Conservation (phyloP, 2,888 invertebrate genomes). For the Diarsia dahlii region DNA sequence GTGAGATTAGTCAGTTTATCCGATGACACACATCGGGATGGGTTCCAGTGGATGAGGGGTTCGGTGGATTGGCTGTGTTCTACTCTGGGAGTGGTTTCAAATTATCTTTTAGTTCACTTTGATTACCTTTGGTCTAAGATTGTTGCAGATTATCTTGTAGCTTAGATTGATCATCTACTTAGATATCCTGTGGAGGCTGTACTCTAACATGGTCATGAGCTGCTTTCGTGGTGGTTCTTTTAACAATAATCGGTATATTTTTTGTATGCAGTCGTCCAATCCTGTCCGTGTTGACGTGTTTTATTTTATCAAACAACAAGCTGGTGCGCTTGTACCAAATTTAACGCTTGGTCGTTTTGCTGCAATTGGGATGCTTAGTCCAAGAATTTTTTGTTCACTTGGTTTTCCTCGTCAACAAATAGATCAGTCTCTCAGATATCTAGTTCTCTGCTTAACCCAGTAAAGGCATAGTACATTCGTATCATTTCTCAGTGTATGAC, state of each 20-base stretch:
- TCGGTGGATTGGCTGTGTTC: slow-evolving; percentile 4
- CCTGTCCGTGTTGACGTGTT: not conserved
- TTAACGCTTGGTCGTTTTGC: not conserved
- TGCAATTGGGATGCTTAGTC: not conserved
- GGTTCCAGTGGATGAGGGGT: slow-evolving; percentile 39
- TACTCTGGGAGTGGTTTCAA: slow-evolving; percentile 2
- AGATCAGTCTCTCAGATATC: not conserved
- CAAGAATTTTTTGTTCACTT: not conserved
- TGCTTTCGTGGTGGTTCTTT: not conserved
- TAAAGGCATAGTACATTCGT: not conserved
- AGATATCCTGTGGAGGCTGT: not conserved
- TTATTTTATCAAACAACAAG: not conserved
- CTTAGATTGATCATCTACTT: not conserved
- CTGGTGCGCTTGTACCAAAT: not conserved
- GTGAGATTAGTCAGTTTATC: slow-evolving; percentile 58
- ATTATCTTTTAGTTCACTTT: not conserved
- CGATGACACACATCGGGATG: slow-evolving; percentile 62
- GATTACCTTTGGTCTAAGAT: not conserved
- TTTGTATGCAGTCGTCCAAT: not conserved
- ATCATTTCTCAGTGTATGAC: not conserved
- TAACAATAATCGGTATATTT: not conserved
- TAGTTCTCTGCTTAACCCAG: not conserved
- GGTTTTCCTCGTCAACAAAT: not conserved
- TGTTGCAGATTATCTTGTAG: slow-evolving; percentile 3
- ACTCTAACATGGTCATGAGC: not conserved